phyloP scores from a whole-genome alignment of 2,113 vertebrate genomes.

The Equus przewalskii region DNA sequence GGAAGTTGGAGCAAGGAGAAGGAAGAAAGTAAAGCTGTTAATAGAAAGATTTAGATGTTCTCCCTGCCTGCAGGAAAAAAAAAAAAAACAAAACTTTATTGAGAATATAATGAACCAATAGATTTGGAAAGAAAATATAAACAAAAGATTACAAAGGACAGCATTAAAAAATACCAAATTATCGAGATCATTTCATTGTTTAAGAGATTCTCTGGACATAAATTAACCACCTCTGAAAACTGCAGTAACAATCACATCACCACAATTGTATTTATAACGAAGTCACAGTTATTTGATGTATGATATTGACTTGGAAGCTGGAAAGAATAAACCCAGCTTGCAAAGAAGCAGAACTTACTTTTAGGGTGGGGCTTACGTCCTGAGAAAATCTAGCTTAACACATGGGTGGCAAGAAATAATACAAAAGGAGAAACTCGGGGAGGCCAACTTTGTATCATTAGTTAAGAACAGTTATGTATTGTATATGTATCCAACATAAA shows the following conservation, averaged over 20 bases:
- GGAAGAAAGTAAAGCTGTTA: constrained; percentile 52
- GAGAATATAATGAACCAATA: constrained; percentile 1
- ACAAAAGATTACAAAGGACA: constrained; percentile 9
- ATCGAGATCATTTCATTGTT: constrained; percentile 57
- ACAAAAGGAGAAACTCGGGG: constrained; percentile 73
- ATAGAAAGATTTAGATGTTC: constrained; percentile 52
- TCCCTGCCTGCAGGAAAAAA: neutral
- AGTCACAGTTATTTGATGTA: constrained; percentile 60
- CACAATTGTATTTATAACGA: constrained; percentile 60
- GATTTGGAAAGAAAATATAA: constrained; percentile 43
- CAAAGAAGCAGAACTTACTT: constrained; percentile 73
- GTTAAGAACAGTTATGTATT: constrained; percentile 82
- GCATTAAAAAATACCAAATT: constrained; percentile 42
- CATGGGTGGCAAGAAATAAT: constrained; percentile 83
- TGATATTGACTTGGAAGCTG: constrained; percentile 65
- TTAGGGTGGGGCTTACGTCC: constrained; percentile 58
- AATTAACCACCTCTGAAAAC: constrained; percentile 56
- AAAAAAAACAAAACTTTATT: neutral
- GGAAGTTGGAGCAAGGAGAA: constrained; percentile 28
- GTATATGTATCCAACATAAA: constrained; percentile 81
- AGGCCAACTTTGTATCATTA: constrained; percentile 80
- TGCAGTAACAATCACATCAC: neutral
- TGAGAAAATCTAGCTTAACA: constrained; percentile 76
- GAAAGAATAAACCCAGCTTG: constrained; percentile 77
- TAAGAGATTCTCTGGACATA: constrained; percentile 1